phyloP scores from a whole-genome alignment of 2,797 vertebrate genomes.

The Sarcophilus harrisii region DNA sequence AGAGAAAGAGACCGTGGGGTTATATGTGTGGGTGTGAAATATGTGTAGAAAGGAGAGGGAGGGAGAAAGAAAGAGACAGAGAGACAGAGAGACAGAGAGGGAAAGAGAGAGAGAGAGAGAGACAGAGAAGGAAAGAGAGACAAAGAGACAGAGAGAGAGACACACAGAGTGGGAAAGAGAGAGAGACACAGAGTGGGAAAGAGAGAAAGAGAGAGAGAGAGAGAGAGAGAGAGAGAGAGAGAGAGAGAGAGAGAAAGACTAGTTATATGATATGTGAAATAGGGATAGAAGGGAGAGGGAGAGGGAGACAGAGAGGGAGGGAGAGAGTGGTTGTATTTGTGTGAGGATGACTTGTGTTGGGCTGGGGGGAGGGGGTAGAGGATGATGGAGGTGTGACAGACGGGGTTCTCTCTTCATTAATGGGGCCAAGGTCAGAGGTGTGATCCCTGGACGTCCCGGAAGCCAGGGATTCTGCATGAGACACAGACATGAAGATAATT shows the following conservation, averaged over 20 bases:
- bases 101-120: too few relatives aligned
- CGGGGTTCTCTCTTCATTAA: not conserved
- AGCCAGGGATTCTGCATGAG: not conserved
- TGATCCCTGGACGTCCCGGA: not conserved
- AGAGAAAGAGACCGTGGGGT: not conserved
- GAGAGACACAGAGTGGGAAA: too few relatives aligned
- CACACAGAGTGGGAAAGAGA: too few relatives aligned
- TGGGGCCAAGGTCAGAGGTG: conserved; percentile 13
- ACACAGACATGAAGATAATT: not conserved
- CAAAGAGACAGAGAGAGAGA: too few relatives aligned
- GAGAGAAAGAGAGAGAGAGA: too few relatives aligned
- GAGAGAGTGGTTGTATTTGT: not conserved
- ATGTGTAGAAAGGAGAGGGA: not conserved
- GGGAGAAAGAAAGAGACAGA: too few relatives aligned
- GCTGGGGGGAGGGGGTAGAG: not conserved
- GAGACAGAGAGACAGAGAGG: too few relatives aligned
- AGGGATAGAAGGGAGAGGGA: not conserved
- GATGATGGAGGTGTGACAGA: not conserved
- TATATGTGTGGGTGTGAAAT: not conserved
- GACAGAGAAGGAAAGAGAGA: too few relatives aligned
- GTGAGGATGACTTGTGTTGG: not conserved
- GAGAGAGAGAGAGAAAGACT: too few relatives aligned
- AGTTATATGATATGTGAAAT: too few relatives aligned
- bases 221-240: too few relatives aligned
- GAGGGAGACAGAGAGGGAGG: too few relatives aligned